Base-by-base conservation (phyloP, 1,140 invertebrate genomes). In the Cecropterus lyciades region DNA sequence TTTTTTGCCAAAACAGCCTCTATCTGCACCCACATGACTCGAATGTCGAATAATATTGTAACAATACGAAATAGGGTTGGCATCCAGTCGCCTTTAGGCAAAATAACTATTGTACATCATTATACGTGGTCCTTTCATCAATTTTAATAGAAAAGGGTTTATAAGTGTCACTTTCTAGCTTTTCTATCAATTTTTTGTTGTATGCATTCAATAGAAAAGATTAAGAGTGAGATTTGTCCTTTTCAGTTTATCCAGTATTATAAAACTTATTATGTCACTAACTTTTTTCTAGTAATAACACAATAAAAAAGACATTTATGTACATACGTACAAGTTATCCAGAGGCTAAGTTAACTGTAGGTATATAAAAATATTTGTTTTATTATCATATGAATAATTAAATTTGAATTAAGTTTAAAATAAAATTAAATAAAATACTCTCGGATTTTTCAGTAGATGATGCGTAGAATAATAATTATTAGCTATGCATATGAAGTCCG, bases 21-120 rank as follows among this genome's bases (percentile, higher is more conserved):
- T 75, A 77, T 82, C 73, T 75, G 77, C 82, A 82, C 82, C 82
- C 78, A 82, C 81, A 86, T 85, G 79, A 57, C 73, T 75, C 65
- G 69, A 80, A 79, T 85, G 46, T 70, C 64, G 79, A 57, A 87
- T 84, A 83, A 83, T 87, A 80, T 77, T 77, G 46, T 67, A 79
- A 89, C 85, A 87, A 90, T 85, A 67, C 76, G 37, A 59, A 85
- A 85, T 84, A 69, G 83, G 82, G 79, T 84, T 78, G 75, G 80
- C 65, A 72, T 81, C 69, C 71, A 76, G 74, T 73, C 63, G 65
- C 51, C 74, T 66, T 70, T 83, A 84, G 78, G 80, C 87, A 89
- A 89, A 91, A 91, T 90, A 92, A 80, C 70, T 79, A 90, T 92
- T 92, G 84, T 91, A 69, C 63, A 66, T 86, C 79, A 87, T 88